Percentiles rank a stretch among this genome's conserved stretches.
These are phyloP conservation scores for Heliconius cydno DNA, from an alignment of 2,888 invertebrate genomes.

Conservation along the genomic window DNA sequence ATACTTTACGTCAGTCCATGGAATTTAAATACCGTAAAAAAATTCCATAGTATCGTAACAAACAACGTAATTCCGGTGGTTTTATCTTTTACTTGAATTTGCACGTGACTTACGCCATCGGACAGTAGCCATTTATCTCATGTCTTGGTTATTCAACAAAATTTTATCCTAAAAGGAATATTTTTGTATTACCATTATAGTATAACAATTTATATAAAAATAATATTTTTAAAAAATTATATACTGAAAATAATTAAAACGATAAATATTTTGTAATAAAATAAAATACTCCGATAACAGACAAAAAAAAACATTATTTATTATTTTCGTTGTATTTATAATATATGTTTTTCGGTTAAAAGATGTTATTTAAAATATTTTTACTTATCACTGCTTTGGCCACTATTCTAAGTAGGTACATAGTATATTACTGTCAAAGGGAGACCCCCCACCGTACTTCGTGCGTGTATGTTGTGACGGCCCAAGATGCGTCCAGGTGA, in stretches of 20 bases:
- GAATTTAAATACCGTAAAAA: slow-evolving; percentile 39
- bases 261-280: too few relatives aligned
- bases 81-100: slow-evolving; percentile 14
- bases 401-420: neutral
- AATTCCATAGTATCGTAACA: slow-evolving; percentile 33
- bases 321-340: neutral
- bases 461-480: slow-evolving; percentile 42
- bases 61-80: slow-evolving; percentile 13
- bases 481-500: slow-evolving; percentile 34
- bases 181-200: neutral
- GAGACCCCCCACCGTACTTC: neutral
- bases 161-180: neutral
- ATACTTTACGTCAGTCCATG: slow-evolving; percentile 37
- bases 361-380: neutral
- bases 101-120: slow-evolving; percentile 34
- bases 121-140: slow-evolving; percentile 34
- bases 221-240: neutral
- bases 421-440: neutral
- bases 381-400: neutral
- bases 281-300: neutral
- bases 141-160: slow-evolving; percentile 26
- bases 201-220: neutral
- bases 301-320: neutral
- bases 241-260: too few relatives aligned
- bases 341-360: neutral